A percentile compares a stretch with the other conserved stretches of the same genome.
These are phyloP conservation scores for Laticauda colubrina DNA, from an alignment of 2,113 vertebrate genomes.

Conservation along the genomic window DNA sequence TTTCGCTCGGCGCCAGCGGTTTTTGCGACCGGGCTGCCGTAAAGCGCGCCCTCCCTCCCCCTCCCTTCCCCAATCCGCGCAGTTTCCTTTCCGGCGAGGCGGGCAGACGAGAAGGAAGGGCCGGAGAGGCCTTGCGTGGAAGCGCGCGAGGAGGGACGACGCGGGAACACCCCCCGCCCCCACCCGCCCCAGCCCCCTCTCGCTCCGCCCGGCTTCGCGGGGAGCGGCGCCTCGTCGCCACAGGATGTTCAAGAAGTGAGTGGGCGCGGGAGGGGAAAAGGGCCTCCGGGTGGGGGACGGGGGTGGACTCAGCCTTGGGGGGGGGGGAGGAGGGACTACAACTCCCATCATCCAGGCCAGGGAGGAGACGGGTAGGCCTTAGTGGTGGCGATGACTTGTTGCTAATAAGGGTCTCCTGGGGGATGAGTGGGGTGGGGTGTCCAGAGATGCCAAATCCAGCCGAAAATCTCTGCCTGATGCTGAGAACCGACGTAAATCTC, in stretches of 20 bases:
- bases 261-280: background rate
- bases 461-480: no score
- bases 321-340: background rate
- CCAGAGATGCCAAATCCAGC: no score
- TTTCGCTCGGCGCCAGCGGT: background rate
- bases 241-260: constrained; percentile 65
- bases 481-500: no score
- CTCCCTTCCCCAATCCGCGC: background rate
- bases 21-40: constrained; percentile 36
- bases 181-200: constrained; percentile 2
- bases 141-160: background rate
- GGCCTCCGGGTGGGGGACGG: no score
- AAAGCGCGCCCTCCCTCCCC: background rate
- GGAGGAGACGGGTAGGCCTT: background rate
- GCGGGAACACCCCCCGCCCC: constrained; percentile 12
- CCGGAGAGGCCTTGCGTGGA: constrained; percentile 43
- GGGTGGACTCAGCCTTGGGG: background rate
- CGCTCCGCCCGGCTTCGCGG: background rate
- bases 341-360: background rate
- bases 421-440: no score
- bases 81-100: constrained; percentile 35
- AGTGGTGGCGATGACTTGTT: no score
- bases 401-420: no score
- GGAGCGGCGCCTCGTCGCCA: constrained; percentile 19
- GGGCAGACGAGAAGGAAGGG: background rate